These are phyloP conservation scores for Xiphophorus couchianus DNA, from an alignment of 2,113 vertebrate genomes.

Conservation along the genomic window DNA sequence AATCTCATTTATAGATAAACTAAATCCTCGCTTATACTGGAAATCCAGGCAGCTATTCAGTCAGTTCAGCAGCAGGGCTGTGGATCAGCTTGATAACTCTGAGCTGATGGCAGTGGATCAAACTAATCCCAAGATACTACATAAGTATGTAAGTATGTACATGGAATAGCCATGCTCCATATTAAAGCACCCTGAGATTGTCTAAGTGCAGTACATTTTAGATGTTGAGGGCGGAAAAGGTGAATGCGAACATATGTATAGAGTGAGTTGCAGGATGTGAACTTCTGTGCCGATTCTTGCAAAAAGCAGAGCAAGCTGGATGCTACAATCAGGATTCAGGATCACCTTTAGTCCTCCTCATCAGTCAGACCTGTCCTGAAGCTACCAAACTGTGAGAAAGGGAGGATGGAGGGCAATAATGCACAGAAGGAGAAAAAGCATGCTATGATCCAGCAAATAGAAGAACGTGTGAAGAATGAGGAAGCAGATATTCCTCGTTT, in stretches of 20 bases:
- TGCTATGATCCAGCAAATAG: not conserved
- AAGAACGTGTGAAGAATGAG: not conserved
- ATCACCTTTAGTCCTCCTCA: constrained; percentile 60
- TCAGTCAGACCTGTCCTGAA: constrained; percentile 66
- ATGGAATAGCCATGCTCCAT: constrained; percentile 35
- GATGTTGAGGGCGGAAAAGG: not conserved
- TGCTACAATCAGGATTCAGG: constrained; percentile 57
- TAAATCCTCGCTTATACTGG: constrained; percentile 67
- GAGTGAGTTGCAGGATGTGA: constrained; percentile 1
- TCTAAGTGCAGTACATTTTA: constrained; percentile 3
- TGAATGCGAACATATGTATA: not conserved
- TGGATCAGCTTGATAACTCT: constrained; percentile 74
- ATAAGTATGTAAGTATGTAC: constrained; percentile 24
- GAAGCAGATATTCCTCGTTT: not conserved
- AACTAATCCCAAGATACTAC: constrained; percentile 66
- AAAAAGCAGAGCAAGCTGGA: constrained; percentile 16
- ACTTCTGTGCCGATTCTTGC: constrained; percentile 2
- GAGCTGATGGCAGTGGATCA: constrained; percentile 61
- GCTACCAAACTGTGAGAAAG: constrained; percentile 14
- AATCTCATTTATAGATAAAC: constrained; percentile 62
- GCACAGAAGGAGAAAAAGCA: constrained; percentile 31
- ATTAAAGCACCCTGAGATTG: constrained; percentile 12
- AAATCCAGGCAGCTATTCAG: constrained; percentile 55
- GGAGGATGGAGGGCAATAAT: constrained; percentile 18
- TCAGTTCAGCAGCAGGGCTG: constrained; percentile 62